Evolutionary conservation across 2,113 vertebrate species (phyloP).

Genomic region (Bolborhynchus lineola): DNA sequence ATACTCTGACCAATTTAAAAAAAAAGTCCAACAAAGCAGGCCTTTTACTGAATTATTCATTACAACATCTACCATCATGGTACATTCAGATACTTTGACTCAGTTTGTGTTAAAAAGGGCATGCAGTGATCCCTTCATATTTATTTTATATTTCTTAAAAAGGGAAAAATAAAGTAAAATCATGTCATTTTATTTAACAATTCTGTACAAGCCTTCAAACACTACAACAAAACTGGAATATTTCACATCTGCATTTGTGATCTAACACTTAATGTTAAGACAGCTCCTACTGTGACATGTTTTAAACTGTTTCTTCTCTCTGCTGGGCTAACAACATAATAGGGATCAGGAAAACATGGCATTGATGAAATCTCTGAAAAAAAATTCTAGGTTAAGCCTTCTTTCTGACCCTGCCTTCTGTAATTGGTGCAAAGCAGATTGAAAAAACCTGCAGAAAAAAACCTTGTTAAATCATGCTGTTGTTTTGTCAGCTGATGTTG

Average conservation of each 20-base stretch:
- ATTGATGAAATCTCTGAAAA: slow-evolving; percentile 54
- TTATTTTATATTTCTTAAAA: slow-evolving; percentile 23
- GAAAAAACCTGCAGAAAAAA: slow-evolving; percentile 29
- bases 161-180: not conserved
- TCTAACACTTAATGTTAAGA: slow-evolving; percentile 65
- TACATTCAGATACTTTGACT: not conserved
- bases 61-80: not conserved
- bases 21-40: not conserved
- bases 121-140: not conserved
- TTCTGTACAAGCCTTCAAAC: slow-evolving; percentile 14
- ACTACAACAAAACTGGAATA: slow-evolving; percentile 44
- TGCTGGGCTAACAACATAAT: slow-evolving; percentile 70
- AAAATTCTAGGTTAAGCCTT: slow-evolving; percentile 39
- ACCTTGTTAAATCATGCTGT: slow-evolving; percentile 38
- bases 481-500: slow-evolving; percentile 7
- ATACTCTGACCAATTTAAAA: slow-evolving; percentile 45
- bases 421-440: slow-evolving; percentile 38
- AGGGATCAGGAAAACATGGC: slow-evolving; percentile 58
- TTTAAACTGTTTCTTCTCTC: slow-evolving; percentile 67
- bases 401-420: slow-evolving; percentile 41
- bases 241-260: slow-evolving; percentile 57
- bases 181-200: slow-evolving; percentile 17
- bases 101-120: not conserved
- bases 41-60: slow-evolving; percentile 19
- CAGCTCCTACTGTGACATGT: slow-evolving; percentile 57